Evolutionary conservation across 2,113 vertebrate species (phyloP).

Genomic region (Vireo altiloquus): DNA sequence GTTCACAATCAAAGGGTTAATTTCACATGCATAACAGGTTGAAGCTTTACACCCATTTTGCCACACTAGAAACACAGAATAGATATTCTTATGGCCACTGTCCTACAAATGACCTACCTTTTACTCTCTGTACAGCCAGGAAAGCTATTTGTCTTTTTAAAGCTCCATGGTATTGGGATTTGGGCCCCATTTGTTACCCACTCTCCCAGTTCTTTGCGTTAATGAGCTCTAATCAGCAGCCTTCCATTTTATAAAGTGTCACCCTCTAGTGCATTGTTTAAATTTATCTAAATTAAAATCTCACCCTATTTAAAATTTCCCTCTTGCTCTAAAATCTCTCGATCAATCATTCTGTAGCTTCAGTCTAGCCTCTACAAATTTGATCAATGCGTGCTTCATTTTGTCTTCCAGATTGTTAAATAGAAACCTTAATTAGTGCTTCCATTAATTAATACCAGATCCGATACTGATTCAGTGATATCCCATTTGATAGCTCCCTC

Average conservation of each 20-base stretch:
- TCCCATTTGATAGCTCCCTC: background rate
- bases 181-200: background rate
- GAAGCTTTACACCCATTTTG: background rate
- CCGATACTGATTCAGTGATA: background rate
- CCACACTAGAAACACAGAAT: background rate
- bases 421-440: constrained; percentile 45
- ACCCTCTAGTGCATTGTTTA: constrained; percentile 2
- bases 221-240: background rate
- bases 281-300: constrained; percentile 69
- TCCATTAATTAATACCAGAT: constrained; percentile 38
- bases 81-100: background rate
- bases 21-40: background rate
- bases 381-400: background rate
- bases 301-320: constrained; percentile 40
- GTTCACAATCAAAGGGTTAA: background rate
- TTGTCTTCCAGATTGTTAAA: constrained; percentile 31
- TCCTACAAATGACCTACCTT: background rate
- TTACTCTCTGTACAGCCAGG: background rate
- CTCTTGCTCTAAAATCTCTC: constrained; percentile 1
- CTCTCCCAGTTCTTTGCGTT: background rate
- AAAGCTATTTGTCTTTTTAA: background rate
- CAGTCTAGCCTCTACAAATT: background rate
- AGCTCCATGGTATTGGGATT: background rate
- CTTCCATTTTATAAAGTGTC: background rate
- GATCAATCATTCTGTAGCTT: constrained; percentile 30